Conservation (phyloP, 2,797 vertebrate species). For the Micropoecilia bifurca region DNA sequence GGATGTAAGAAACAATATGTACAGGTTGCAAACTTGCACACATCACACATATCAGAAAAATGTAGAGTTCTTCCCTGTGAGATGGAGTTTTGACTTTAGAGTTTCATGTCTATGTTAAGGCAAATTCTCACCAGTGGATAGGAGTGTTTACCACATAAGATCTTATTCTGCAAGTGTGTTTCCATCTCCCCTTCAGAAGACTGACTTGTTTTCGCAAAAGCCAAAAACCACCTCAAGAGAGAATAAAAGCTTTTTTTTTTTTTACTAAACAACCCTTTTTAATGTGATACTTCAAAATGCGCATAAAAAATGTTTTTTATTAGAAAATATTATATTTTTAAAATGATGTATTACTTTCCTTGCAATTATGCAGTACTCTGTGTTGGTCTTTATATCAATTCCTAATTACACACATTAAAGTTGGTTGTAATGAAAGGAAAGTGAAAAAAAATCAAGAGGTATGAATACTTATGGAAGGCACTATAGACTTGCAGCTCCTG, state of each 20-base stretch:
- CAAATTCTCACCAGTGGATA: too few species aligned
- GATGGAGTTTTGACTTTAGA: too few species aligned
- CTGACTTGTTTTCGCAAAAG: neutral
- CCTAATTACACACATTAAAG: neutral
- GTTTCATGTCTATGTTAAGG: too few species aligned
- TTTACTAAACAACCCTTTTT: neutral
- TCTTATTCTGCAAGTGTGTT: neutral
- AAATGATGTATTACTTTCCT: neutral
- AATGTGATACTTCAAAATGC: too few species aligned
- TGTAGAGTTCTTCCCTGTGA: neutral
- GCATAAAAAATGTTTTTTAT: too few species aligned
- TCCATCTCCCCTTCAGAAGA: neutral
- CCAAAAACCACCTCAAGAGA: neutral
- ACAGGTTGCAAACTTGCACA: neutral
- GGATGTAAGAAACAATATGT: neutral
- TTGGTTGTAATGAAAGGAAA: neutral
- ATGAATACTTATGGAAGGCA: neutral
- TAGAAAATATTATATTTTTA: neutral
- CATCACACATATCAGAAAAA: neutral
- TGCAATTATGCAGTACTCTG: neutral
- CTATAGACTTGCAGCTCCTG: slow-evolving; percentile 71
- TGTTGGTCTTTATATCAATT: neutral
- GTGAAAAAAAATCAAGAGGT: neutral
- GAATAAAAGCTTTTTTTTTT: neutral
- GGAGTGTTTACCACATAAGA: neutral